Base-by-base conservation (phyloP, 2,797 vertebrate genomes). In the Taenioides sp. region DNA sequence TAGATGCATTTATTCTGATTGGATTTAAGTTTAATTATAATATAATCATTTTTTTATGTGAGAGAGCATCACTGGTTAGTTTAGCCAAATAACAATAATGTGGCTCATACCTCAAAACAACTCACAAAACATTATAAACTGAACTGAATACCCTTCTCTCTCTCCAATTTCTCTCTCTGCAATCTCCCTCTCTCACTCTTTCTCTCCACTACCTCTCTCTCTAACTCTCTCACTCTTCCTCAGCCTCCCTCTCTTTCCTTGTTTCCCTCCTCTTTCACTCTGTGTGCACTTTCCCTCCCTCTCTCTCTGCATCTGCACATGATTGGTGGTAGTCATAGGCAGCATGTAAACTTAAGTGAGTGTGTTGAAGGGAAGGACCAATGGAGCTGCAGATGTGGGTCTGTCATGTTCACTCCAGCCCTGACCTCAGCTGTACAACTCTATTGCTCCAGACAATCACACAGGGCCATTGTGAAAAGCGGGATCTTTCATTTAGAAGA, bases 381-480 rank as follows among this genome's bases (percentile, higher is more conserved):
- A 71, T 69, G 54, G 71, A 52, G 74, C 52, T 58, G 62, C 76
- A 52, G 72, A 78, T 22, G 49, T 50, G 70, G 62, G 72, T 79
- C 77, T 86, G 79, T 89, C 70, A 81, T 80, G 87, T 90, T 86
- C 82, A 85, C 81, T 43, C 59, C 65, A 81, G 89, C 77, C 54
- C 66, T 82, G 81, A 88, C 88, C 86, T 82, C 77, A 73, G 75
- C 73, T 74, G 76, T 74, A 86, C 79, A 86, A 83, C 76, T 82
- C 76, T 83, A 55, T 57, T 71, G 14, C 78, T 79, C 80, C 52
- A 75, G 77, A 82, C 80, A 43, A 73, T 71, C 47, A 1, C 58
- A 76, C 77, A 79, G 70, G 34, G 72, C 66, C 52, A 22, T 40
- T 68, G 50, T 69, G 75, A 62, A 74, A 82, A 76, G 66, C 52